phyloP scores from a whole-genome alignment of 2,797 vertebrate species.

The Spondyliosoma cantharus region DNA sequence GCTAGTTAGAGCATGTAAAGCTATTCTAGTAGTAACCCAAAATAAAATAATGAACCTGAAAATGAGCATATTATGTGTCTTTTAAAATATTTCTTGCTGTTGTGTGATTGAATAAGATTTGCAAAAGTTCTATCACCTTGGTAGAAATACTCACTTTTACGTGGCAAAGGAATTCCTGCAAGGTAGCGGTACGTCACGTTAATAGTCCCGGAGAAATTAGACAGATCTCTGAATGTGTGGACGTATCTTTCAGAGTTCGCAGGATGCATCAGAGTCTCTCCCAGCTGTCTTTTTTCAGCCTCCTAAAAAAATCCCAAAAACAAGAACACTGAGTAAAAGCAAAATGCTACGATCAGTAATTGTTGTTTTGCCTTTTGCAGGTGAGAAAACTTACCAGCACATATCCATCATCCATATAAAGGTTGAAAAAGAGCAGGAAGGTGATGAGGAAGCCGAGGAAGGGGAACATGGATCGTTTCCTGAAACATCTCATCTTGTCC shows the following conservation, averaged over 20 bases:
- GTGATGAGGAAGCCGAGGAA: conserved; percentile 91
- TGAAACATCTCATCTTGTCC: conserved; percentile 97
- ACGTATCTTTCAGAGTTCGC: conserved; percentile 90
- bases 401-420: conserved; percentile 94
- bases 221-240: conserved; percentile 91
- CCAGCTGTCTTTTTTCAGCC: conserved; percentile 90
- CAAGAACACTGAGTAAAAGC: not conserved
- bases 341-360: not conserved
- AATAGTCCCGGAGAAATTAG: conserved; percentile 94
- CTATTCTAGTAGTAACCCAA: too few species aligned
- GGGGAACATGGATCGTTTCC: conserved; percentile 92
- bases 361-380: too few species aligned
- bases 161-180: conserved; percentile 90
- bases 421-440: conserved; percentile 93
- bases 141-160: conserved; percentile 88
- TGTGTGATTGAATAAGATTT: not conserved
- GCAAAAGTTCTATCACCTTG: too few species aligned
- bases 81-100: not conserved
- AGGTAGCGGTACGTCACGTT: conserved; percentile 96
- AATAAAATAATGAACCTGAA: too few species aligned
- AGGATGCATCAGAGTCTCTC: conserved; percentile 90
- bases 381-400: conserved; percentile 87
- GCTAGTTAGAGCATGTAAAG: too few species aligned
- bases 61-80: too few species aligned
- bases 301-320: conserved; percentile 80